A percentile compares a stretch with the other conserved stretches of the same genome.
phyloP scores from a whole-genome alignment of 2,888 invertebrate genomes.

The Cosmia pyralina region DNA sequence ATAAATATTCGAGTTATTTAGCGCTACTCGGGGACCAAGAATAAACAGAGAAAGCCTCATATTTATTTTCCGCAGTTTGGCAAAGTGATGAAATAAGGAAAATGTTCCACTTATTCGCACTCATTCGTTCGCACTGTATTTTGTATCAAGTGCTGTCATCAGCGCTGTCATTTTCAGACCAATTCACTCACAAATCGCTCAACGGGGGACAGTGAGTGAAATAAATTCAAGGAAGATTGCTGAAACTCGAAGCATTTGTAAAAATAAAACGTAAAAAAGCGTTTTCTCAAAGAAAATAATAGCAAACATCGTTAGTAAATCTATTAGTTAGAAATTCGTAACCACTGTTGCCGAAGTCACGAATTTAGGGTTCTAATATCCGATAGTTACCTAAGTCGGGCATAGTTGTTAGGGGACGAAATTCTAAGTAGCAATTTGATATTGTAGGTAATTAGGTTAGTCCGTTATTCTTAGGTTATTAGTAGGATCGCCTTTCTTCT shows the following conservation, averaged over 20 bases:
- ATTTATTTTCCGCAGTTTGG: slow-evolving; percentile 37
- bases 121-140: slow-evolving; percentile 8
- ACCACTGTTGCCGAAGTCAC: neutral
- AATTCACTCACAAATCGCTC: slow-evolving; percentile 9
- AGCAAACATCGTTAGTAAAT: neutral
- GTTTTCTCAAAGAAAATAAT: neutral
- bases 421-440: neutral
- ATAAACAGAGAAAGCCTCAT: slow-evolving; percentile 30
- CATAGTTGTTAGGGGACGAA: neutral
- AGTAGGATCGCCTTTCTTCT: neutral
- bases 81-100: slow-evolving; percentile 30
- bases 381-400: neutral
- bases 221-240: neutral
- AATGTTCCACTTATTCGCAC: slow-evolving; percentile 26
- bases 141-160: slow-evolving; percentile 22
- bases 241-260: neutral
- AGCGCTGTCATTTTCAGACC: slow-evolving; percentile 14
- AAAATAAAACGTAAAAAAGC: neutral
- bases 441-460: neutral
- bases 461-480: neutral
- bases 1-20: slow-evolving; percentile 11
- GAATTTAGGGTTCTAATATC: neutral
- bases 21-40: neutral
- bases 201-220: neutral
- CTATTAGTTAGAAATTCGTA: neutral